Evolutionary conservation across 1,140 invertebrate species (phyloP).

Genomic region (Idris sp.): DNA sequence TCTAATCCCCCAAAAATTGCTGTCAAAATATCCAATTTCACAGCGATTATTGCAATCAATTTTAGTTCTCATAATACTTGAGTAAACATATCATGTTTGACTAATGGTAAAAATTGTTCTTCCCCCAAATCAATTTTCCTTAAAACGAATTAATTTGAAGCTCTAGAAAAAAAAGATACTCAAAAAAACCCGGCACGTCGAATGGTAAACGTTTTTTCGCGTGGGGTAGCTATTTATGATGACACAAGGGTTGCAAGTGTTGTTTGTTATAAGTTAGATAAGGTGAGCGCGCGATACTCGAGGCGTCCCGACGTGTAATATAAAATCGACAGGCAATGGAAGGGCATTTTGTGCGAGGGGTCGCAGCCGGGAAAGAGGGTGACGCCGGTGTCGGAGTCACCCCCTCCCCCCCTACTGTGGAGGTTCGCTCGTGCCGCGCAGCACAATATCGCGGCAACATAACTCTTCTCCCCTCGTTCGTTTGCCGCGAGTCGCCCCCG

Average conservation of each 20-base stretch:
- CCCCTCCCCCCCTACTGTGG: too few species aligned
- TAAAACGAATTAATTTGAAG: slow-evolving; percentile 25
- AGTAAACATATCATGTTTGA: background rate
- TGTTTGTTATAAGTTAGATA: slow-evolving; percentile 61
- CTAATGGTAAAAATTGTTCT: slow-evolving; percentile 3
- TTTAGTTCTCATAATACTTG: too few species aligned
- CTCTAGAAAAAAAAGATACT: background rate
- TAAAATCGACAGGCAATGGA: slow-evolving; percentile 70
- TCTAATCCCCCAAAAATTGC: too few species aligned
- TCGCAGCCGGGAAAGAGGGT: slow-evolving; percentile 62
- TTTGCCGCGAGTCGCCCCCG: slow-evolving; percentile 65
- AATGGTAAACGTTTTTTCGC: slow-evolving; percentile 35
- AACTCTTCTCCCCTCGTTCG: slow-evolving; percentile 73
- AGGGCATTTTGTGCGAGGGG: slow-evolving; percentile 64
- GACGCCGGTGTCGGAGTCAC: slow-evolving; percentile 61
- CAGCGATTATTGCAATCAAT: too few species aligned
- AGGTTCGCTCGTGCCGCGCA: slow-evolving; percentile 72
- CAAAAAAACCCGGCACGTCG: slow-evolving; percentile 15
- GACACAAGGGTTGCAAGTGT: slow-evolving; percentile 59
- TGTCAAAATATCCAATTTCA: too few species aligned
- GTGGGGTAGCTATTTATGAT: slow-evolving; percentile 49
- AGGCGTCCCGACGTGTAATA: slow-evolving; percentile 69
- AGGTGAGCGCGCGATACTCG: slow-evolving; percentile 56
- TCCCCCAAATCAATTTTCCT: slow-evolving; percentile 27
- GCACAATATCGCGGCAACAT: slow-evolving; percentile 75